Percentiles rank a stretch among this genome's conserved stretches.
phyloP scores from a whole-genome alignment of 2,797 vertebrate genomes.

The Naso thynnoides region DNA sequence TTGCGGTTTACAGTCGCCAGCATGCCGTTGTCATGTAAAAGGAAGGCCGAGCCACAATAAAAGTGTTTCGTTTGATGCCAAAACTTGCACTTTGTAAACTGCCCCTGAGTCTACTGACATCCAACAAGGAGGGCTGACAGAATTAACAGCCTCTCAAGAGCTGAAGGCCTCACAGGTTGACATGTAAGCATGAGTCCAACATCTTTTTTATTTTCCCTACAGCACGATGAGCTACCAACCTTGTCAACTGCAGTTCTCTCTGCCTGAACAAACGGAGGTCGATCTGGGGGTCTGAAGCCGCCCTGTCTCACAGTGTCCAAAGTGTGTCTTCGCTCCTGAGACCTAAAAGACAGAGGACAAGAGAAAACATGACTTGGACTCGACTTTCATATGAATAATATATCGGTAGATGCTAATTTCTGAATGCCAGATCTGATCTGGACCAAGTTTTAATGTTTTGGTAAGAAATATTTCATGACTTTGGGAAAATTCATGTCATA shows the following conservation, averaged over 20 bases:
- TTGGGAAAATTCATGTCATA: not conserved
- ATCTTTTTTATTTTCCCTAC: not conserved
- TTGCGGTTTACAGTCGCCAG: no score
- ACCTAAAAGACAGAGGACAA: conserved; percentile 61
- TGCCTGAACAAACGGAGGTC: conserved; percentile 56
- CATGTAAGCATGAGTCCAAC: not conserved
- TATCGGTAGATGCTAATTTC: not conserved
- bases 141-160: not conserved
- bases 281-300: conserved; percentile 70
- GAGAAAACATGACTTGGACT: not conserved
- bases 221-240: conserved; percentile 62
- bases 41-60: no score
- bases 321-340: conserved; percentile 87
- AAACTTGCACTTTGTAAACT: no score
- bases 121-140: not conserved
- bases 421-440: no score
- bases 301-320: conserved; percentile 83
- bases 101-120: no score
- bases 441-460: no score
- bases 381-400: not conserved
- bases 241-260: conserved; percentile 78
- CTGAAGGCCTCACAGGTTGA: not conserved
- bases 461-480: not conserved
- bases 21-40: no score
- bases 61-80: no score